Conservation (phyloP, 2,113 vertebrate genomes). For the Sceloporus tristichus region DNA sequence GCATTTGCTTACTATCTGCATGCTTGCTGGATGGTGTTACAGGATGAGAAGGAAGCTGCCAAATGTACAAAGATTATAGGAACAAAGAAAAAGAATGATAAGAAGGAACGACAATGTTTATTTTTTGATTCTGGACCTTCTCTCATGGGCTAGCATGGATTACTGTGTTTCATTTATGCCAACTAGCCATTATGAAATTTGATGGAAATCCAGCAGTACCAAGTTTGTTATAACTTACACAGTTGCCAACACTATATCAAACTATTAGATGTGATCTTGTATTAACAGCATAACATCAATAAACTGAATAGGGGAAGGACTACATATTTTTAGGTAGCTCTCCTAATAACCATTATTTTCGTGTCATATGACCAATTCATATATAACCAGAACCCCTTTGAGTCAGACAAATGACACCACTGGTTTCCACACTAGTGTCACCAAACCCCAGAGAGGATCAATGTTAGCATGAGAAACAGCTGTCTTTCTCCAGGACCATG, state of each 20-base stretch:
- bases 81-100: conserved; percentile 27
- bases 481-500: not conserved
- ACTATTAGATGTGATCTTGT: not conserved
- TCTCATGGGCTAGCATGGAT: not conserved
- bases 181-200: not conserved
- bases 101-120: not conserved
- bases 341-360: not conserved
- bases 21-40: conserved; percentile 94
- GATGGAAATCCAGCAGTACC: not conserved
- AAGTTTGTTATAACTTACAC: not conserved
- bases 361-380: not conserved
- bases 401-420: not conserved
- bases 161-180: not conserved
- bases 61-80: conserved; percentile 25
- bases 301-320: too few species aligned
- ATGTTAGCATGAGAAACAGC: not conserved
- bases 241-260: not conserved
- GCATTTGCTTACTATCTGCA: conserved; percentile 89
- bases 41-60: conserved; percentile 94
- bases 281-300: not conserved
- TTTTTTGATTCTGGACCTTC: not conserved
- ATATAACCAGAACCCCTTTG: not conserved
- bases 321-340: not conserved
- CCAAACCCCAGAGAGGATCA: not conserved
- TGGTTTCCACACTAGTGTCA: not conserved